phyloP scores from a whole-genome alignment of 1,140 invertebrate species.

The Steinernema feltiae region DNA sequence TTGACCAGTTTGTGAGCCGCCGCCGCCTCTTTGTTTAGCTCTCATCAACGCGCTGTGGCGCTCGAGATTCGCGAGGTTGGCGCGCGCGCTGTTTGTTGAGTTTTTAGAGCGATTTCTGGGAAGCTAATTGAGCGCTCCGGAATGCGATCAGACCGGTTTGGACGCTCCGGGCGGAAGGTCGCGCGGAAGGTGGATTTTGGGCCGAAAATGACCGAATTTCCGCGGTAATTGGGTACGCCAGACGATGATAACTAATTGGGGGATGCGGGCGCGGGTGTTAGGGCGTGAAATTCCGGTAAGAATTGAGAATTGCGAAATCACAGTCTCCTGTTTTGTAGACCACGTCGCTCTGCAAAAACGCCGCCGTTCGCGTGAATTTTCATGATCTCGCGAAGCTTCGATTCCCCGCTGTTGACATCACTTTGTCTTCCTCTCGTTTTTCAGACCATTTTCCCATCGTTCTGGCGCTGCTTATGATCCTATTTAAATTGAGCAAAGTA shows the following conservation, averaged over 20 bases:
- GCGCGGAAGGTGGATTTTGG: background rate
- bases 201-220: background rate
- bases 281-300: background rate
- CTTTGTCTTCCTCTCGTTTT: too few species aligned
- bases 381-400: too few species aligned
- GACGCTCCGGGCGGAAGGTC: background rate
- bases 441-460: too few species aligned
- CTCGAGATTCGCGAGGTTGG: background rate
- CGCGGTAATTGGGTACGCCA: background rate
- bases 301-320: background rate
- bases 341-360: too few species aligned
- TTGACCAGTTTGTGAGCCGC: background rate
- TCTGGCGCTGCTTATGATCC: too few species aligned
- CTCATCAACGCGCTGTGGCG: background rate
- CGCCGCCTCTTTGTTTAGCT: conserved; percentile 11
- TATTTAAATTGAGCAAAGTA: too few species aligned
- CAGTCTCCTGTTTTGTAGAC: background rate
- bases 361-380: too few species aligned
- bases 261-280: background rate
- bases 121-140: background rate
- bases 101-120: background rate
- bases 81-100: background rate
- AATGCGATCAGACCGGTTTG: background rate
- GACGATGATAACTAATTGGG: background rate
- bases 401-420: too few species aligned